These are phyloP conservation scores for Triops longicaudatus DNA, from an alignment of 1,140 invertebrate genomes.

Conservation along the genomic window DNA sequence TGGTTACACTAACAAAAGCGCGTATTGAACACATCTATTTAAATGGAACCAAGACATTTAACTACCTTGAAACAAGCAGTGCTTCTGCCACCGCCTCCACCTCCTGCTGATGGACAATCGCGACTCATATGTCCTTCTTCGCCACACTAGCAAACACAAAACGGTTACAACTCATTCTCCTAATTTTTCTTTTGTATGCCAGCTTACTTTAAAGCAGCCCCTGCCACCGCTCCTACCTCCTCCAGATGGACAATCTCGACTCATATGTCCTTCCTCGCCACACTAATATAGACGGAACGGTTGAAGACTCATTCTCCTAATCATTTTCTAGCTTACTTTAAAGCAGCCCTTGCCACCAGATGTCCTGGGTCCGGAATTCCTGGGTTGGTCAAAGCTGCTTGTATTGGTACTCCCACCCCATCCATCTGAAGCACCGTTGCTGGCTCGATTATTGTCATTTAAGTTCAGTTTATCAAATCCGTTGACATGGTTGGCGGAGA, in stretches of 20 bases:
- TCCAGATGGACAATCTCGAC: slow-evolving; percentile 33
- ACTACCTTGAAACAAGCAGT: background rate
- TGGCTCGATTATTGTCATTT: background rate
- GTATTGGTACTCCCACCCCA: background rate
- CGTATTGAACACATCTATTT: no score
- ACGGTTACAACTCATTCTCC: background rate
- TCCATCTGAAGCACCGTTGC: background rate
- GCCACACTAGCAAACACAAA: background rate
- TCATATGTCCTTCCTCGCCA: slow-evolving; percentile 37
- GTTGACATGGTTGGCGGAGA: background rate
- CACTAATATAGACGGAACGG: slow-evolving; percentile 33
- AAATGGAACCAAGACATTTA: background rate
- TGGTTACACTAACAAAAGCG: background rate
- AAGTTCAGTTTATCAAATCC: background rate
- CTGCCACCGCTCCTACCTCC: background rate
- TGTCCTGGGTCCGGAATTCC: background rate
- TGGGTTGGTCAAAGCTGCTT: background rate
- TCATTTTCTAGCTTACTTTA: background rate
- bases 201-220: background rate
- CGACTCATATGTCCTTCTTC: slow-evolving; percentile 36
- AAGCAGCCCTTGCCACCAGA: background rate
- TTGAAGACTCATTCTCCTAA: background rate
- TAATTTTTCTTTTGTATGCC: no score
- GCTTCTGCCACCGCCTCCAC: background rate
- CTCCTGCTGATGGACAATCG: slow-evolving; percentile 31